Evolutionary conservation across 1,140 invertebrate genomes (phyloP).

Genomic region (Drosophila arizonae): DNA sequence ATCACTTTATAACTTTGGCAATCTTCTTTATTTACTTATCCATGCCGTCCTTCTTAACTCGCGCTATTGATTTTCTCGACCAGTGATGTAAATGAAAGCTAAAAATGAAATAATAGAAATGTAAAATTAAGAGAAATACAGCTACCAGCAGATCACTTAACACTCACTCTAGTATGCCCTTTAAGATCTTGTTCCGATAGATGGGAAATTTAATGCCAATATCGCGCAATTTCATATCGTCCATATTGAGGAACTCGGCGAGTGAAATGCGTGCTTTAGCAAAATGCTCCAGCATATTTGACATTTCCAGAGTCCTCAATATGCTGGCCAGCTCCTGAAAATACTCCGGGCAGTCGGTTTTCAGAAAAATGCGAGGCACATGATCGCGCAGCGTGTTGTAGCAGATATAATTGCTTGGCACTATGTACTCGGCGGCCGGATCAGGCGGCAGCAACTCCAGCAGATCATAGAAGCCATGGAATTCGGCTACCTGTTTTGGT

Average conservation of each 20-base stretch:
- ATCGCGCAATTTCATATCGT: constrained; percentile 73
- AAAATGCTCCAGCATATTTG: constrained; percentile 77
- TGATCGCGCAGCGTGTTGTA: constrained; percentile 71
- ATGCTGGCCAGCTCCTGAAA: constrained; percentile 82
- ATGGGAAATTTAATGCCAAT: constrained; percentile 82
- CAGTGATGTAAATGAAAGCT: constrained; percentile 81
- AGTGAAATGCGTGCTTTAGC: constrained; percentile 76
- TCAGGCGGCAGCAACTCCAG: constrained; percentile 79
- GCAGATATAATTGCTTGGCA: constrained; percentile 54
- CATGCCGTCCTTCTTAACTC: constrained; percentile 54
- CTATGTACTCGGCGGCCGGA: constrained; percentile 49
- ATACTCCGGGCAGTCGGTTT: constrained; percentile 83
- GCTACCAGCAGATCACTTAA: not conserved
- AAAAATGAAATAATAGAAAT: not conserved
- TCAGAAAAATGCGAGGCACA: constrained; percentile 75
- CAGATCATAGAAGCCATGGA: constrained; percentile 82
- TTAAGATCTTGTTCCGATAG: constrained; percentile 82
- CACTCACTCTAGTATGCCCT: constrained; percentile 82
- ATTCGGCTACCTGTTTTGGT: constrained; percentile 82
- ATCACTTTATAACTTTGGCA: not conserved
- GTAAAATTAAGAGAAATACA: not conserved
- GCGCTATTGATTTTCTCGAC: constrained; percentile 67
- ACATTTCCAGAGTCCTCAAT: constrained; percentile 75
- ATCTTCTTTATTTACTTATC: constrained; percentile 57
- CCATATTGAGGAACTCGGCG: constrained; percentile 82